A percentile compares a stretch with the other conserved stretches of the same genome.
Conservation (phyloP, 2,888 invertebrate genomes). For the Polyommatus iphigenia region DNA sequence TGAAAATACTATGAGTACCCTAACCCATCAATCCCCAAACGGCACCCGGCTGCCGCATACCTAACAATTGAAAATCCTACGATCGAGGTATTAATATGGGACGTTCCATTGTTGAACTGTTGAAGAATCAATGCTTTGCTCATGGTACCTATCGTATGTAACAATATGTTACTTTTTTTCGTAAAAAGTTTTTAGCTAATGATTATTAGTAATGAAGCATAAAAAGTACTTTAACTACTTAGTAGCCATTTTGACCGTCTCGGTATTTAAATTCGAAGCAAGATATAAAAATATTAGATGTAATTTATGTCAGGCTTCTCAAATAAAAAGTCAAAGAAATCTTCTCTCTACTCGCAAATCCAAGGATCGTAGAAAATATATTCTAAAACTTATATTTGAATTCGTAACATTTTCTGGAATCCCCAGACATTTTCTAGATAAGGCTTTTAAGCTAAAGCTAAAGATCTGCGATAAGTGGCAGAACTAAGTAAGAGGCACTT, state of each 20-base stretch:
- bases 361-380: neutral
- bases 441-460: conserved; percentile 9
- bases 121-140: no score
- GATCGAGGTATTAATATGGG: neutral
- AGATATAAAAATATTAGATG: neutral
- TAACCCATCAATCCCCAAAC: no score
- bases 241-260: no score
- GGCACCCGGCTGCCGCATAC: no score
- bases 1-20: no score
- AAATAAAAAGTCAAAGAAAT: neutral
- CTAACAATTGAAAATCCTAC: no score
- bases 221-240: no score
- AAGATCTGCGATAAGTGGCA: conserved; percentile 24
- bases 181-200: no score
- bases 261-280: neutral
- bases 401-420: conserved; percentile 19
- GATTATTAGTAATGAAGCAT: no score
- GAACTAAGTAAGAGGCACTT: conserved; percentile 27
- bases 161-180: no score
- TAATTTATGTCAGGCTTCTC: neutral
- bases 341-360: neutral
- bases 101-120: no score
- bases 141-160: no score
- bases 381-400: conserved; percentile 2
- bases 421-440: conserved; percentile 15